phyloP scores from a whole-genome alignment of 1,140 invertebrate genomes.

The Anagrus nilaparvatae region DNA sequence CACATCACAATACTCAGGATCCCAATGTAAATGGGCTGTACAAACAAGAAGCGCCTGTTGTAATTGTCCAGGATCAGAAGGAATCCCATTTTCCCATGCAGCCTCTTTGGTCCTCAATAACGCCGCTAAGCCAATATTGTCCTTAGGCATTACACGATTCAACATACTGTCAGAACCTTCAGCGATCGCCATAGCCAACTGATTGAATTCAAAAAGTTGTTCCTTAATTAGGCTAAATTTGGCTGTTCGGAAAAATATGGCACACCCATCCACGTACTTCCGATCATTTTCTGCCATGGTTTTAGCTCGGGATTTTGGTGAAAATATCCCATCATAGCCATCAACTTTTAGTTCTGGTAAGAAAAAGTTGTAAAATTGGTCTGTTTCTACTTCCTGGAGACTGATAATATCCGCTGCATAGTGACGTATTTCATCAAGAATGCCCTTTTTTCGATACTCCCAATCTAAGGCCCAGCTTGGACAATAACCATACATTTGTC shows the following conservation, averaged over 20 bases:
- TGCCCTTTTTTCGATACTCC: conserved; percentile 97
- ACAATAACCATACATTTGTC: conserved; percentile 96
- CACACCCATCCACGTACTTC: conserved; percentile 98
- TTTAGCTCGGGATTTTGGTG: conserved; percentile 95
- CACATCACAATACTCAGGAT: conserved; percentile 99
- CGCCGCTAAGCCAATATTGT: conserved; percentile 96
- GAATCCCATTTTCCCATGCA: conserved; percentile 83
- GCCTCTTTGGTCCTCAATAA: conserved; percentile 87
- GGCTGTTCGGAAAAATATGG: conserved; percentile 89
- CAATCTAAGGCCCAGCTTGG: conserved; percentile 95
- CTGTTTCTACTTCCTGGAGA: conserved; percentile 96
- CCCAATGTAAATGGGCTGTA: conserved; percentile 99
- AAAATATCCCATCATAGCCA: conserved; percentile 97
- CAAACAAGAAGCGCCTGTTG: conserved; percentile 87
- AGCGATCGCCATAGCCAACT: conserved; percentile 95
- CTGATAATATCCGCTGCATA: conserved; percentile 98
- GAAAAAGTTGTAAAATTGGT: conserved; percentile 97
- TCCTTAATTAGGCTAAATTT: conserved; percentile 94
- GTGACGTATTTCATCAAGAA: conserved; percentile 90
- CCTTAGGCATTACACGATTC: conserved; percentile 98
- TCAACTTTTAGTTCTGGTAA: conserved; percentile 86
- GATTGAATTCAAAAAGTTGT: conserved; percentile 95
- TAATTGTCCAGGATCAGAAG: conserved; percentile 60
- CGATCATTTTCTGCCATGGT: conserved; percentile 95
- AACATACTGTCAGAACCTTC: conserved; percentile 98